Evolutionary conservation across 2,888 invertebrate genomes (phyloP), one percentile per base, ranked within the genome.

Genomic region (Agrochola lota): DNA sequence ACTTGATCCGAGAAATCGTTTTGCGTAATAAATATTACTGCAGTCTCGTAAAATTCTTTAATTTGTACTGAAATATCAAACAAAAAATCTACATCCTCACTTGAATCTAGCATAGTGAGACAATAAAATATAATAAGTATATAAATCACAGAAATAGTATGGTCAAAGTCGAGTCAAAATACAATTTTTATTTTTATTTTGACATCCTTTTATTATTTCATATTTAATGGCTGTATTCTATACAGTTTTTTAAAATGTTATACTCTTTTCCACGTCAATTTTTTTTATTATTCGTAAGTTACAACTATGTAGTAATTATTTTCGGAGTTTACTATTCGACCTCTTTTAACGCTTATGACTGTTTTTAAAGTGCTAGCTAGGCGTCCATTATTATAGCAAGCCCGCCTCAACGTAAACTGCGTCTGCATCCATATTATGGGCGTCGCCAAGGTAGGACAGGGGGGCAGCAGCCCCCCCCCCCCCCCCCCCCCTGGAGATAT

Each of bases 21-120:
- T 79, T 90, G 89, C 0, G 94, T 95, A 4, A 96, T 52, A 86
- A 94, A 95, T 82, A 96, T 92, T 2, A 95, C 94, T 11, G 95
- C 91, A 66, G 91, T 91, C 90, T 96, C 96, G 85, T 96, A 96
- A 88, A 95, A 95, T 43, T 92, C 90, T 90, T 96, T 96, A 5
- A 96, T 85, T 89, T 93, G 92, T 84, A 94, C 95, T 26, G 93
- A 89, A 78, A 96, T 94, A 87, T 95, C 94, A 82, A 94, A 95
- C 73, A 96, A 88, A 89, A 94, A 94, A 46, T 90, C 85, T 12
- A 82, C 66, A 78, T 92, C 89, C 72, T 89, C 81, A 78, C 89
- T 81, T 64, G 87, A 68, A 60, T 88, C 85, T 85, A 85, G 83
- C 77, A 76, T 83, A 57, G 20, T 83, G 78, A n/a, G n/a, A 82